A percentile compares a stretch with the other conserved stretches of the same genome.
phyloP scores from a whole-genome alignment of 2,888 invertebrate species.

The Erebia epiphron region DNA sequence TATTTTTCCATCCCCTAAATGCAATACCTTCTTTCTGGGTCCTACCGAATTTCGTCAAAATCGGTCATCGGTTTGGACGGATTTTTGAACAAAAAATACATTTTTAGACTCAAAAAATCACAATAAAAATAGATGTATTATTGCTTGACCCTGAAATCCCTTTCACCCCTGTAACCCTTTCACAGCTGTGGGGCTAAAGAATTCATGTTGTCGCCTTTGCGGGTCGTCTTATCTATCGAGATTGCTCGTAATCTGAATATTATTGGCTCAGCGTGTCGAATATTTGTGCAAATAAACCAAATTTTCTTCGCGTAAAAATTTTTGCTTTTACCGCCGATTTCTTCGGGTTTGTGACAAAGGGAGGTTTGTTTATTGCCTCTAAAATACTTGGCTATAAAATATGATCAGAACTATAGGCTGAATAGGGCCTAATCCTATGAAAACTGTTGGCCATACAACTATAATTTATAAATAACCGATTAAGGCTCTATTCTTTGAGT shows the following conservation, averaged over 20 bases:
- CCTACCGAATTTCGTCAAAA: too few species aligned
- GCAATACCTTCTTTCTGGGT: too few species aligned
- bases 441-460: too few species aligned
- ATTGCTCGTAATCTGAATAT: slow-evolving; percentile 25
- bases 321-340: slow-evolving; percentile 2
- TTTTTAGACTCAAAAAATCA: not conserved
- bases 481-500: too few species aligned
- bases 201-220: slow-evolving; percentile 1
- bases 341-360: not conserved
- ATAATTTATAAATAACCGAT: too few species aligned
- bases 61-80: too few species aligned
- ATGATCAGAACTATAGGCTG: not conserved
- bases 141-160: not conserved
- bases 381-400: not conserved
- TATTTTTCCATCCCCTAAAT: too few species aligned
- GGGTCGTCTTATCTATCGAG: slow-evolving; percentile 10
- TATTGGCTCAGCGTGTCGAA: slow-evolving; percentile 8
- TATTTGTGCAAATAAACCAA: slow-evolving; percentile 21
- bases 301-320: slow-evolving; percentile 1
- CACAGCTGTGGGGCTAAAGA: not conserved
- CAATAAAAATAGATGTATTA: not conserved
- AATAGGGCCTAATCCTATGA: too few species aligned
- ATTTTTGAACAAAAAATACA: too few species aligned
- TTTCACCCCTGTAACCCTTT: too few species aligned
- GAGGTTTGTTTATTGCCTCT: not conserved